Evolutionary conservation across 2,888 invertebrate genomes (phyloP), one percentile per base, ranked within the genome.

Genomic region (Heliconius sara): DNA sequence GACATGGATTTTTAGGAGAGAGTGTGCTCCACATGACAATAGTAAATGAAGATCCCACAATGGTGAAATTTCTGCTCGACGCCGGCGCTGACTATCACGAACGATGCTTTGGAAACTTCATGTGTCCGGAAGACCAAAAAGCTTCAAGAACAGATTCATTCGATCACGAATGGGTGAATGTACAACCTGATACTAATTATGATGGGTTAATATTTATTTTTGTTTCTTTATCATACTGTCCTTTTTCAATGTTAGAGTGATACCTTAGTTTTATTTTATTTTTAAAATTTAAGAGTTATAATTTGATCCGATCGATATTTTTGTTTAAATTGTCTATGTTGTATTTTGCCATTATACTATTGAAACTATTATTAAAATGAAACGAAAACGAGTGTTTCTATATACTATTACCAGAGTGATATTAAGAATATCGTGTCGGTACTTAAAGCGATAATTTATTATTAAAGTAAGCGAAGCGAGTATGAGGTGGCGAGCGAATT

Each of bases 41-140:
- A 85, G 99, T 99, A 0, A 99, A 99, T 92, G 99, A 99, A 90
- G 99, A 99, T 90, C 99, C 99, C 0, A 97, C 98, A 0, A 99
- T 99, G 98, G 99, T 99, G 9, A 99, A 99, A 93, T 99, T 97
- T 90, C 95, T 99, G 7, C 92, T 99, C 73, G 98, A 99, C 90
- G 97, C 98, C 34, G 98, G 98, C 0, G 99, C 98, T 0, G 97
- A 99, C 91, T 98, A 98, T 82, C 97, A 98, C 88, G 98, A 99
- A 90, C 96, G 99, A n/a, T 99, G 99, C 89, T 97, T 97, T 86
- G 99, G 99, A 0, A 98, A 98, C 89, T 99, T 99, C 90, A 99
- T 99, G 98, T 98, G 98, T 82, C 98, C 99, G 0, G 99, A 99
- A 89, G 99, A 99, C 91, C 99, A 99, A 92, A 99, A 99, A 90